Conservation (phyloP, 1,140 invertebrate genomes). For the Colletes latitarsis region DNA sequence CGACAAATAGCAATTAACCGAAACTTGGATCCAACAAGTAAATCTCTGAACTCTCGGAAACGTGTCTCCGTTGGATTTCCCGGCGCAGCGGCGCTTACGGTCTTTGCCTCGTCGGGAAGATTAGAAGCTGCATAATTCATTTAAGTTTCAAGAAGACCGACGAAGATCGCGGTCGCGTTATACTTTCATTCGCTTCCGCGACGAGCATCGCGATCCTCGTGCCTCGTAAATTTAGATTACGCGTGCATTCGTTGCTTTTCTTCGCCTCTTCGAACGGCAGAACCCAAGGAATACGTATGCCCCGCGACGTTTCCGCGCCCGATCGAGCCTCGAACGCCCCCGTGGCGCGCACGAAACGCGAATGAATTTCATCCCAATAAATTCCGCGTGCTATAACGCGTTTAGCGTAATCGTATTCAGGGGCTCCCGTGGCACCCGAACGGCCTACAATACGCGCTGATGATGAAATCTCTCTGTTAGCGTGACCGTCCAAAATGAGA, state of each 20-base stretch:
- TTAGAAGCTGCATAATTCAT: slow-evolving; percentile 1
- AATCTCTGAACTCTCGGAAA: no score
- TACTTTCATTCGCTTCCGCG: slow-evolving; percentile 14
- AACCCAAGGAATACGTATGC: background rate
- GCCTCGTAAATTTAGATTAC: slow-evolving; percentile 30
- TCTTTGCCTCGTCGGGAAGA: background rate
- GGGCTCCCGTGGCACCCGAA: slow-evolving; percentile 3
- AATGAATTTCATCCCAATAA: slow-evolving; percentile 50
- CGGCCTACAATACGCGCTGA: slow-evolving; percentile 44
- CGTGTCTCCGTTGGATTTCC: no score
- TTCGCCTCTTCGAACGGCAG: background rate
- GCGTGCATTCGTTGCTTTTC: slow-evolving; percentile 7
- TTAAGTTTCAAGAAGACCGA: background rate
- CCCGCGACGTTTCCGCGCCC: no score
- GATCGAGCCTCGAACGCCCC: background rate
- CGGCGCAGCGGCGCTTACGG: background rate
- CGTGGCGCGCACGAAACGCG: slow-evolving; percentile 22
- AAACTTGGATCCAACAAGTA: no score
- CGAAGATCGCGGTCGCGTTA: slow-evolving; percentile 3
- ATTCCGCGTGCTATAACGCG: slow-evolving; percentile 52
- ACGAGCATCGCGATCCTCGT: background rate
- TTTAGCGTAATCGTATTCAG: slow-evolving; percentile 54
- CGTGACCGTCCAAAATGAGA: slow-evolving; percentile 35
- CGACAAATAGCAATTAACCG: no score
- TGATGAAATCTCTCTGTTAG: slow-evolving; percentile 51